Evolutionary conservation across 2,888 invertebrate species (phyloP).

Genomic region (Schizaphis graminum): DNA sequence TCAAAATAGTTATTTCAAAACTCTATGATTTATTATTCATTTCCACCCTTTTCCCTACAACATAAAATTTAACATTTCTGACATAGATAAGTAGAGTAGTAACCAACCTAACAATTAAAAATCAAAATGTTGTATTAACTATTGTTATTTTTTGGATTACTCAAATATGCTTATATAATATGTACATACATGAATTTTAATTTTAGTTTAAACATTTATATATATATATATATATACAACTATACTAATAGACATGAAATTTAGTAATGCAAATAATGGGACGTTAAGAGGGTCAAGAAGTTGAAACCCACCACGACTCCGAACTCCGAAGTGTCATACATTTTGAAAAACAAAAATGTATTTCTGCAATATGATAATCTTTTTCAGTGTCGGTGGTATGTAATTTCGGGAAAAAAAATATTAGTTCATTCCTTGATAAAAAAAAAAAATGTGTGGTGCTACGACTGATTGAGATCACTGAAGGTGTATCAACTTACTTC

Average conservation of each 20-base stretch:
- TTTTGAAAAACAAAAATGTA: background rate
- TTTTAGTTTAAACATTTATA: background rate
- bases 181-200: background rate
- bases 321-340: background rate
- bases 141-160: background rate
- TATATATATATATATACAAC: background rate
- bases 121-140: background rate
- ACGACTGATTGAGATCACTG: background rate
- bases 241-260: background rate
- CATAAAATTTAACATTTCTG: background rate
- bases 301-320: background rate
- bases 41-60: background rate
- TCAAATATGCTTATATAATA: background rate
- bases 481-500: background rate
- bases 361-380: background rate
- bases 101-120: background rate
- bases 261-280: background rate
- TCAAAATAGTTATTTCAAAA: background rate
- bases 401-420: background rate
- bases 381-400: background rate
- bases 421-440: background rate
- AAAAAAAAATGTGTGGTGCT: background rate
- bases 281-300: background rate
- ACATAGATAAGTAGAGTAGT: background rate
- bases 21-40: background rate